Evolutionary conservation across 2,797 vertebrate genomes (phyloP), one percentile per base, ranked within the genome.

Genomic region (Hapalemur alaotrensis): DNA sequence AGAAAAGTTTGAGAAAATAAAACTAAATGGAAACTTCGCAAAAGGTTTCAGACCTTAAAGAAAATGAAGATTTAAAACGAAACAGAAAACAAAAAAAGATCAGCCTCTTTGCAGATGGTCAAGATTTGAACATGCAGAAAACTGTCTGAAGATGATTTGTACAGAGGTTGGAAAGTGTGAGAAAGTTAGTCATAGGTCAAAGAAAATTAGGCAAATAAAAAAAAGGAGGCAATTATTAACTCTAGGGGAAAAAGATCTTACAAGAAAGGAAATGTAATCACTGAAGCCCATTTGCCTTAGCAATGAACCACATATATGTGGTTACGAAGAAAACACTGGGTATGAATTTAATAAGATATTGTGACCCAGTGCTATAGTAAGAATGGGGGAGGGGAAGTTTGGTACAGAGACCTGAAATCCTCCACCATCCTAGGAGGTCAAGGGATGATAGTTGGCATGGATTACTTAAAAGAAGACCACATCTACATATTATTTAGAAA

Each of bases 131-230:
- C 11, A 28, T 59, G 48, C 65, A 91, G 65, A 82, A 92, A 72
- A 75, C 35, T 75, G 23, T 88, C 84, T 83, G 41, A 57, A 84
- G 65, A 91, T 79, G 72, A 86, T 81, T 41, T 84, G 48, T 69
- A 61, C 48, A 94, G 72, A 91, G 43, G 73, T 86, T 95, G 61
- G 38, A 84, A n/a, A 81, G 84, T 94, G 67, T 95, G 89, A 54
- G 89, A 89, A 97, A 95, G 91, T 89, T 78, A 97, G 94, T 89
- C 65, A 89, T 52, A 80, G 89, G 84, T 94, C 94, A 92, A 76
- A 94, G 76, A 95, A 91, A 95, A 93, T 91, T 61, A 97, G 94
- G 95, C 87, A 96, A 95, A 96, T 96, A 63, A 90, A 87, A 94
- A 61, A 89, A 94, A 59, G 22, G 82, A 91, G 72, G 75, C 76